Conservation (phyloP, 2,113 vertebrate genomes). For the Neomonachus schauinslandi region DNA sequence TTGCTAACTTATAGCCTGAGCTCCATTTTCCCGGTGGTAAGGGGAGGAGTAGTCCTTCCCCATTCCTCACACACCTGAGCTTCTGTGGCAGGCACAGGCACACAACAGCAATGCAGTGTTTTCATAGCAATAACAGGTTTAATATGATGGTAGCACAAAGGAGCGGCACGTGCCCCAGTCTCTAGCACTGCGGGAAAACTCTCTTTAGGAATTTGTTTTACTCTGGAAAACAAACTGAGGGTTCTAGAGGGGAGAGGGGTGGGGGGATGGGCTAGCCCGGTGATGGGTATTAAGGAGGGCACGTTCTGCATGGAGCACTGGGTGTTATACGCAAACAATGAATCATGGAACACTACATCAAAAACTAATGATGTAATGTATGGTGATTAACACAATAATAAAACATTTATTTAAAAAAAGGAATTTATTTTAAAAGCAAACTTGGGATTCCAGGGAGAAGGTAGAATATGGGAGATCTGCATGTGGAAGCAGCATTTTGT, state of each 20-base stretch:
- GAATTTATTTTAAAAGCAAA: neutral
- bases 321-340: no score
- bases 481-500: neutral
- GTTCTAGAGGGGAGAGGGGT: no score
- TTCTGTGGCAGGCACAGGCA: no score
- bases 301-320: no score
- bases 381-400: no score
- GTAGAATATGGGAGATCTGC: neutral
- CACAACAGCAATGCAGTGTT: neutral
- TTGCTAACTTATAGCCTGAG: neutral
- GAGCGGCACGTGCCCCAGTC: fast-evolving
- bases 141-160: neutral
- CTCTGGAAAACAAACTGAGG: no score
- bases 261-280: no score
- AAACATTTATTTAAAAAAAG: neutral
- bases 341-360: no score
- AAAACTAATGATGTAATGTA: no score
- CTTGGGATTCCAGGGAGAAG: neutral
- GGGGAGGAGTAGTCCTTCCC: neutral
- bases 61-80: neutral
- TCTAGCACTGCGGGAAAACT: neutral
- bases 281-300: no score
- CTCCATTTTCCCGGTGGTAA: neutral
- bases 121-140: neutral
- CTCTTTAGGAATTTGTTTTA: neutral